Conservation (phyloP, 2,113 vertebrate species). For the Heptranchias perlo region DNA sequence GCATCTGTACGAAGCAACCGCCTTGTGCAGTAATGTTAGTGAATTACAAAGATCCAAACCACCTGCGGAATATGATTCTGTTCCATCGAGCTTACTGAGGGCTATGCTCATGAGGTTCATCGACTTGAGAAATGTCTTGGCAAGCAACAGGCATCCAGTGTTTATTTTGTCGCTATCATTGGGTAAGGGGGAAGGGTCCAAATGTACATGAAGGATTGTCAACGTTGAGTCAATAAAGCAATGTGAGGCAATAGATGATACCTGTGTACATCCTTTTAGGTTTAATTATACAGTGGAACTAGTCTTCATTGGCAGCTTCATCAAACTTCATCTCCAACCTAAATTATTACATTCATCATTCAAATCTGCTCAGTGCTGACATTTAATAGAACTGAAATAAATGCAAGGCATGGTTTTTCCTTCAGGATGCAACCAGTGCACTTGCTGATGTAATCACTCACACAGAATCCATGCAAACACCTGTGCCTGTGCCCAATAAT, state of each 20-base stretch:
- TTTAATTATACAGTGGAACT: not conserved
- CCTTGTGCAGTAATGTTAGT: not conserved
- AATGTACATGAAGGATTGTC: not conserved
- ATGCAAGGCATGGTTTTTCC: not conserved
- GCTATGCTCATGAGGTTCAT: not conserved
- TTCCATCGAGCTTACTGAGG: not conserved
- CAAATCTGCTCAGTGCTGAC: not conserved
- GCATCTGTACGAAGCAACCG: not conserved
- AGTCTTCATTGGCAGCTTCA: not conserved
- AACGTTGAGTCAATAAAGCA: slow-evolving; percentile 28
- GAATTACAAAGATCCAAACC: not conserved
- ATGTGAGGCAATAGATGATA: not conserved
- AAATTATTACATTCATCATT: not conserved
- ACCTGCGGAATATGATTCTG: not conserved
- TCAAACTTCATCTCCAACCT: not conserved
- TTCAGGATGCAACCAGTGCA: not conserved
- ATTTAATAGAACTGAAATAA: not conserved
- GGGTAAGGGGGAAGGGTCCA: not conserved
- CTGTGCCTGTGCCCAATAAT: not conserved
- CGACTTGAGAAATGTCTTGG: not conserved
- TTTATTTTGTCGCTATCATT: not conserved
- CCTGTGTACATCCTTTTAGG: not conserved
- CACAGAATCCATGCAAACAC: not conserved
- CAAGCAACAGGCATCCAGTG: not conserved
- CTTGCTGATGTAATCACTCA: not conserved